Percentiles rank a stretch among this genome's conserved stretches.
These are phyloP conservation scores for Drosophila subquinaria DNA, from an alignment of 2,888 invertebrate genomes.

Conservation along the genomic window DNA sequence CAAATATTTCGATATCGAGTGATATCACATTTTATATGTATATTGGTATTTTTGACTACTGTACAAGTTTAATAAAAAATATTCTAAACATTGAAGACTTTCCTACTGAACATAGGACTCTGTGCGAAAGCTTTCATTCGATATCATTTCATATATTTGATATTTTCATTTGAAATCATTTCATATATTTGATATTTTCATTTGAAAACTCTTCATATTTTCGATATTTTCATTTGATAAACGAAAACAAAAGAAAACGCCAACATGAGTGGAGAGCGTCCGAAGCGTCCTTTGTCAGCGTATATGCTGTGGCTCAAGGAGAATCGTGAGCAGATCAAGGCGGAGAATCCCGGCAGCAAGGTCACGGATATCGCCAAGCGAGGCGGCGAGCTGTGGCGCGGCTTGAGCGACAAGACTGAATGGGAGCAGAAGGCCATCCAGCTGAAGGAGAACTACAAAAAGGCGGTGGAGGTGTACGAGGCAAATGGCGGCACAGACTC, in stretches of 20 bases:
- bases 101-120: conserved; percentile 21
- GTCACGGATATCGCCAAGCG: conserved; percentile 98
- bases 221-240: background rate
- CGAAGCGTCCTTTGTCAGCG: conserved; percentile 96
- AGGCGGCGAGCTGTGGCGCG: conserved; percentile 98
- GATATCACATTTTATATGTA: too few relatives aligned
- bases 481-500: conserved; percentile 90
- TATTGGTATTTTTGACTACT: too few relatives aligned
- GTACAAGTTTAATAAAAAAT: too few relatives aligned
- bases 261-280: conserved; percentile 92
- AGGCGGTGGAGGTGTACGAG: conserved; percentile 95
- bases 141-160: background rate
- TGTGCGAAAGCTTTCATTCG: conserved; percentile 7
- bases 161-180: too few relatives aligned
- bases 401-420: conserved; percentile 94
- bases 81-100: too few relatives aligned
- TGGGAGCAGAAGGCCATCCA: conserved; percentile 96
- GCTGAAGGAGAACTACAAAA: conserved; percentile 95
- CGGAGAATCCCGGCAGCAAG: conserved; percentile 95
- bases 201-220: too few relatives aligned
- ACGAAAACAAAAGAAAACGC: conserved; percentile 5
- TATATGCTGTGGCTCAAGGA: conserved; percentile 98
- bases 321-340: conserved; percentile 93
- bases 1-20: too few relatives aligned
- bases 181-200: background rate